These are phyloP conservation scores for Florisuga fusca DNA, from an alignment of 2,797 vertebrate species.

Conservation along the genomic window DNA sequence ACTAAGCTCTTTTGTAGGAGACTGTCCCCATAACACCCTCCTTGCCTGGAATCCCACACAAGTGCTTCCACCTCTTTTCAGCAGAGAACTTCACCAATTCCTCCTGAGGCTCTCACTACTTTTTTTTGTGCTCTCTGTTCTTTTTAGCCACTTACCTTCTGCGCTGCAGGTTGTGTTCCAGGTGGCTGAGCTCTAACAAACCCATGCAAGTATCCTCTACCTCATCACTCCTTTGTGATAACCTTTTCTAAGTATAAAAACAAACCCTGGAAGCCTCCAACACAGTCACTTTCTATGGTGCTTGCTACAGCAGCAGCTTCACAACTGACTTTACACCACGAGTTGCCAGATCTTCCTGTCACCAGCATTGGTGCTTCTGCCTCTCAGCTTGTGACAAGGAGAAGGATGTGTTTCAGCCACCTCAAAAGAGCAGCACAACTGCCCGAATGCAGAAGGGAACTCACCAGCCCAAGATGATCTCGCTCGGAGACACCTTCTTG, in stretches of 20 bases:
- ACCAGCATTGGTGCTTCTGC: neutral
- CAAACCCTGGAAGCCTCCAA: neutral
- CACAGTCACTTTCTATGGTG: fast-evolving
- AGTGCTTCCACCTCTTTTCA: neutral
- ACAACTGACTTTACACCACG: neutral
- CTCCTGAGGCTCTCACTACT: neutral
- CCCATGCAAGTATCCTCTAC: neutral
- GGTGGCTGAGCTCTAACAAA: neutral
- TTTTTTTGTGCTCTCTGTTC: neutral
- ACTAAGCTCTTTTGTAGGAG: neutral
- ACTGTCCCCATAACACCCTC: neutral
- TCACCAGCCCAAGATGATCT: constrained; percentile 93
- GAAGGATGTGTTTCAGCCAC: neutral
- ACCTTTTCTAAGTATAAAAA: neutral
- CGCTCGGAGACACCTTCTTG: constrained; percentile 96
- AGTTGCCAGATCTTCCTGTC: neutral
- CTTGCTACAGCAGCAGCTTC: neutral
- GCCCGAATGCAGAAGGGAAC: neutral
- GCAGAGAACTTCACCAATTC: neutral
- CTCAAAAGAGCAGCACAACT: neutral
- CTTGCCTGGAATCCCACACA: neutral
- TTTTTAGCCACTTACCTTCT: neutral
- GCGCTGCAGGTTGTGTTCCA: neutral
- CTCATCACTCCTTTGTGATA: neutral
- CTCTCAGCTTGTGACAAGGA: neutral